These are phyloP conservation scores for Poecile montanus DNA, from an alignment of 2,797 vertebrate genomes.

Conservation along the genomic window DNA sequence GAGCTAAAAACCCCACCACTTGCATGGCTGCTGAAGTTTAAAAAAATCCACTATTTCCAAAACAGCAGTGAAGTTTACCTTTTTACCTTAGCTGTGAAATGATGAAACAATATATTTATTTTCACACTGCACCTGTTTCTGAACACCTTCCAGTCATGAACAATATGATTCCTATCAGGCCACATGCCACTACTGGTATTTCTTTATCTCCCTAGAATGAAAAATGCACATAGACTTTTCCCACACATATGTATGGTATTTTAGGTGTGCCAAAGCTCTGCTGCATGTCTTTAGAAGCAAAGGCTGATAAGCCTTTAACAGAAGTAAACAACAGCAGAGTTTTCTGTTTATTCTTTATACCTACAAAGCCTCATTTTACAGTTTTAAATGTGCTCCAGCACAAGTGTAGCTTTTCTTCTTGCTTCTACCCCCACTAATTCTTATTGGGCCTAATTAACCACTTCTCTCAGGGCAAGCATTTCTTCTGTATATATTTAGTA, in stretches of 20 bases:
- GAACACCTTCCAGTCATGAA: neutral
- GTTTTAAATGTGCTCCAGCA: neutral
- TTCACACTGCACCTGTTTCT: neutral
- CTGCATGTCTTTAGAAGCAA: neutral
- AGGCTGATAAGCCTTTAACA: neutral
- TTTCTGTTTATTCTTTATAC: neutral
- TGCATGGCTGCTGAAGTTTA: neutral
- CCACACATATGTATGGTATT: neutral
- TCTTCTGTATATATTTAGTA: neutral
- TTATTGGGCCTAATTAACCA: neutral
- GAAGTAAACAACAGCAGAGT: neutral
- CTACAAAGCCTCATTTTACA: neutral
- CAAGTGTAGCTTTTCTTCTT: neutral
- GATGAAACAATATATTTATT: neutral
- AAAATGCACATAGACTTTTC: neutral
- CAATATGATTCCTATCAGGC: neutral
- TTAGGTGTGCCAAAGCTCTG: neutral
- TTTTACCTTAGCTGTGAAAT: neutral
- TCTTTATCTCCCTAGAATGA: neutral
- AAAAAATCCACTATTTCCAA: neutral
- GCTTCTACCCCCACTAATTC: neutral
- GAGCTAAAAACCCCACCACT: rapidly evolving
- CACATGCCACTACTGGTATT: neutral
- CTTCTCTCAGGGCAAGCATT: neutral
- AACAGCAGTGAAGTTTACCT: neutral